Base-by-base conservation (phyloP, 1,140 invertebrate genomes). In the Drosophila nannoptera region DNA sequence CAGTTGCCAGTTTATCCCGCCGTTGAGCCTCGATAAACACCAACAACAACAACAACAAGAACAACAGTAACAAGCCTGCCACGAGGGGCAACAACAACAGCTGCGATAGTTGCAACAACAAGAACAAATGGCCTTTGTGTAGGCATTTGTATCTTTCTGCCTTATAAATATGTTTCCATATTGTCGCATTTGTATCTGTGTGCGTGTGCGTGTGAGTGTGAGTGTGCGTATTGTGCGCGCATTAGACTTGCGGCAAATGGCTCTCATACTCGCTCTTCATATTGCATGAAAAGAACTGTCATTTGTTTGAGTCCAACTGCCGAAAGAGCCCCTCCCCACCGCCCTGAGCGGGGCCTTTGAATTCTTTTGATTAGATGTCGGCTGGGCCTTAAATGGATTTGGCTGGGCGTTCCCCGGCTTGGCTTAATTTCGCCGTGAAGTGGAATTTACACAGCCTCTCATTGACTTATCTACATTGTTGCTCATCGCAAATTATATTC, bases 291-390 rank as follows among this genome's bases (percentile, higher is more conserved):
- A 53, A 72, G 14, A 40, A 61, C 56, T 66, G 63, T 71, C 73
- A 63, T 68, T 75, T 75, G 58, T 54, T 68, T 56, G 56, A 60
- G 55, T 52, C 68, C 42, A 46, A 61, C 31, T 69, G 22, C 49
- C 33, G 33, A 4, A 31, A 45, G 29, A 11, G 22, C 22, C 1
- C 22, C 22, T 1, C 22, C 22, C 1, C n/a, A n/a, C n/a, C n/a
- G n/a, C n/a, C n/a, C 40, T 7, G 29, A 14, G 40, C 40, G 55
- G 56, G 45, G 62, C 50, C 59, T 71, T 72, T 14, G 53, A 52
- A 49, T 68, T 72, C 67, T 68, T 72, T 75, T 72, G 58, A 63
- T 68, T 72, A 54, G 53, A 59, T 72, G 73, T 68, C 73, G 68
- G 58, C 33, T 55, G 38, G 12, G 62, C 53, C 40, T 72, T 68